Base-by-base conservation (phyloP, 2,888 invertebrate species). In the Rhagonycha lutea region DNA sequence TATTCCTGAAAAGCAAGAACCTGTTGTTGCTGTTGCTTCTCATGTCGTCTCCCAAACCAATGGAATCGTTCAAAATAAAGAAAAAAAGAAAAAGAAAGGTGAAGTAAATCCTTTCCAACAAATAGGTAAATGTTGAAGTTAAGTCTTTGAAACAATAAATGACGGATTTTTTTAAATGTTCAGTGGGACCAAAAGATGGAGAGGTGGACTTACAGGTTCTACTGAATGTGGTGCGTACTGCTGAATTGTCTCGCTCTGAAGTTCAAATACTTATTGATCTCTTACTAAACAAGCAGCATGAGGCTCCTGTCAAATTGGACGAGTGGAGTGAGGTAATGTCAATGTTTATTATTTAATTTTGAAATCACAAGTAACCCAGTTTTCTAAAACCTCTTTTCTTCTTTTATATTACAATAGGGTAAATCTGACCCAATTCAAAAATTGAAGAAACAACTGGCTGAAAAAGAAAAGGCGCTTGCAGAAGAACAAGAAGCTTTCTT, bases 241-340 rank as follows among this genome's bases (percentile, higher is more conserved):
- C 96, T 78, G 93, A 94, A 81, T 91, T 98, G 68, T 95, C 95
- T 80, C 95, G 95, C 82, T 93, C 92, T 75, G 97, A 98, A 89
- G 94, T 96, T 81, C 97, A 97, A 89, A 92, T 94, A 81, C 91
- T 97, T 74, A 96, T 97, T 82, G 96, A 98, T 87, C 92, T 95
- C 80, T 90, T 98, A 82, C 90, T 97, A 82, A 96, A 96, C 89
- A 96, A 96, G 86, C 96, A 96, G 87, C 93, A 95, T 86, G 94
- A 93, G 86, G 93, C 93, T 78, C 92, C 94, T 0, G 86, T 87
- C 28, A 90, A 93, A 80, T 92, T 94, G 84, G 93, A 95, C 3
- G 96, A 96, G 84, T 96, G 96, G 96, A 93, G 93, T 70, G 95
- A 96, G 91, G 92, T 93, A 87, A 81, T 69, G 68, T 47, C 12